A percentile compares a stretch with the other conserved stretches of the same genome.
These are phyloP conservation scores for Pseudochirops corinnae DNA, from an alignment of 2,797 vertebrate genomes.

Conservation along the genomic window DNA sequence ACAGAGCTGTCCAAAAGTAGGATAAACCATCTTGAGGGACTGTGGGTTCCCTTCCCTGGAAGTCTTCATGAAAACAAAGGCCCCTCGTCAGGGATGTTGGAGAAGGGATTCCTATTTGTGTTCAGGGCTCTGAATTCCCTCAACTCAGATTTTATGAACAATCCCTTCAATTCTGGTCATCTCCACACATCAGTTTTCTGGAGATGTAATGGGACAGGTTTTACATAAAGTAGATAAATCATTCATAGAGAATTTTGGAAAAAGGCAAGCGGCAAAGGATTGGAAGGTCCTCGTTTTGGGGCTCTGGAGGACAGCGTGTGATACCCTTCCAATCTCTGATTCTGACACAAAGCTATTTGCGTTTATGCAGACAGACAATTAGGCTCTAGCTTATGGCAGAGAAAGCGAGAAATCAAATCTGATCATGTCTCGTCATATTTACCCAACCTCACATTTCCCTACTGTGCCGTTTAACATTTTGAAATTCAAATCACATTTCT, in stretches of 20 bases:
- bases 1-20: not conserved
- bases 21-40: not conserved
- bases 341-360: conserved; percentile 22
- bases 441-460: conserved; percentile 60
- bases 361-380: conserved; percentile 40
- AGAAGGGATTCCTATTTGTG: not conserved
- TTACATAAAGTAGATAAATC: not conserved
- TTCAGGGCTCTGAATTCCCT: not conserved
- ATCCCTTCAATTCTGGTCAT: not conserved
- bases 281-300: not conserved
- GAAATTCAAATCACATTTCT: conserved; percentile 75
- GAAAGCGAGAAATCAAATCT: conserved; percentile 66
- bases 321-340: not conserved
- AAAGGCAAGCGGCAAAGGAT: not conserved
- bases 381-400: conserved; percentile 46
- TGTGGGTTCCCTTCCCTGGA: not conserved
- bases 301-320: not conserved
- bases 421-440: conserved; percentile 70
- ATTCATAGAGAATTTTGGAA: not conserved
- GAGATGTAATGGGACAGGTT: not conserved
- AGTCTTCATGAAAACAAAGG: not conserved
- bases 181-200: not conserved
- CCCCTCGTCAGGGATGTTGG: not conserved
- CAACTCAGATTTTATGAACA: not conserved
- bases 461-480: conserved; percentile 50